phyloP scores from a whole-genome alignment of 2,797 vertebrate species.

The Otolemur crassicaudatus region DNA sequence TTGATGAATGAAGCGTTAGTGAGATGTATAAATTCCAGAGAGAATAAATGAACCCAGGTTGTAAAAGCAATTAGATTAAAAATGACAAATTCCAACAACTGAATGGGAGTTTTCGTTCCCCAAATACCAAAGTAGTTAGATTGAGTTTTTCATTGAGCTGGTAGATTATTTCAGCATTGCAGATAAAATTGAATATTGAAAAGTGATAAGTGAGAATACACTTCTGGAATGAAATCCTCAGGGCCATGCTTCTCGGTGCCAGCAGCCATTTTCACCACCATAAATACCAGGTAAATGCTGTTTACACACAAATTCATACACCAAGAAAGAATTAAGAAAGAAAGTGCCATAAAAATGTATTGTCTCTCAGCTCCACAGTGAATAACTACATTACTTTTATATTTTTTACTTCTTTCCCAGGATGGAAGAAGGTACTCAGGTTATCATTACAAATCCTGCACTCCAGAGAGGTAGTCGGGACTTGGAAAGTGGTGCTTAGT shows the following conservation, averaged over 20 bases:
- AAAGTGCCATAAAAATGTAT: conserved; percentile 70
- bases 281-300: conserved; percentile 79
- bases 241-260: conserved; percentile 32
- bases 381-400: conserved; percentile 69
- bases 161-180: conserved; percentile 38
- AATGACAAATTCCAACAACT: background rate
- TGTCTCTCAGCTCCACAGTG: conserved; percentile 76
- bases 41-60: conserved; percentile 14
- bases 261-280: conserved; percentile 56
- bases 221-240: conserved; percentile 62
- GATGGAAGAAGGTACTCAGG: conserved; percentile 57
- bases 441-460: conserved; percentile 69
- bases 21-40: conserved; percentile 33
- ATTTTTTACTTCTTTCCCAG: conserved; percentile 67
- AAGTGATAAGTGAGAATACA: conserved; percentile 33
- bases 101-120: background rate
- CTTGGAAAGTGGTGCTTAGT: conserved; percentile 65
- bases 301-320: conserved; percentile 72
- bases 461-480: conserved; percentile 51
- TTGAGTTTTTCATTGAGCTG: conserved; percentile 33
- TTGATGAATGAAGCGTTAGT: background rate
- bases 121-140: conserved; percentile 30
- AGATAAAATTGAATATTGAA: conserved; percentile 27
- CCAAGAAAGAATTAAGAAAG: conserved; percentile 66
- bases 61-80: conserved; percentile 23